These are phyloP conservation scores for Papilio helenus DNA, from an alignment of 1,140 invertebrate genomes.

Conservation along the genomic window DNA sequence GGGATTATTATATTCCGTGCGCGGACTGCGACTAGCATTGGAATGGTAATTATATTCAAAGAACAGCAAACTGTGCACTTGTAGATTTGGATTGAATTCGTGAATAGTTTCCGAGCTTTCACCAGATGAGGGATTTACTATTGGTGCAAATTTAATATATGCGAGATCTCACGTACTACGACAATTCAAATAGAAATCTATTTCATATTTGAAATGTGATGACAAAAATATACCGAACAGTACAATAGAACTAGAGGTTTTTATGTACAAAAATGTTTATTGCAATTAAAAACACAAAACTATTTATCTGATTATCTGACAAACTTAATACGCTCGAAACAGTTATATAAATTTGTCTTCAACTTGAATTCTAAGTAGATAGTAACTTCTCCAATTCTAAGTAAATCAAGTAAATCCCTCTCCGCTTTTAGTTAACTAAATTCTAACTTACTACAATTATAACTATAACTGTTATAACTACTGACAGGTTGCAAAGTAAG, in stretches of 20 bases:
- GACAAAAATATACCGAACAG: too few species aligned
- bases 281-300: too few species aligned
- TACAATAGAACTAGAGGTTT: too few species aligned
- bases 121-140: not conserved
- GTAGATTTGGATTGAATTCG: constrained; percentile 27
- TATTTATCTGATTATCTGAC: too few species aligned
- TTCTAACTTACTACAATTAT: not conserved
- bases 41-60: constrained; percentile 13
- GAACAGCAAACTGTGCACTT: constrained; percentile 20
- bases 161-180: not conserved
- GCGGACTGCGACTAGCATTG: constrained; percentile 3
- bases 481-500: not conserved
- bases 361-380: not conserved
- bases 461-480: not conserved
- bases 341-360: not conserved
- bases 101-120: constrained; percentile 12
- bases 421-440: not conserved
- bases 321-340: not conserved
- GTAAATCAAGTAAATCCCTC: constrained; percentile 7
- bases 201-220: not conserved
- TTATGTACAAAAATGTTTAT: too few species aligned
- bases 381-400: constrained; percentile 8
- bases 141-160: constrained; percentile 3
- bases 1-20: constrained; percentile 9
- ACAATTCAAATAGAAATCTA: not conserved